These are phyloP conservation scores for Pelodiscus sinensis DNA, from an alignment of 2,113 vertebrate species.

Conservation along the genomic window DNA sequence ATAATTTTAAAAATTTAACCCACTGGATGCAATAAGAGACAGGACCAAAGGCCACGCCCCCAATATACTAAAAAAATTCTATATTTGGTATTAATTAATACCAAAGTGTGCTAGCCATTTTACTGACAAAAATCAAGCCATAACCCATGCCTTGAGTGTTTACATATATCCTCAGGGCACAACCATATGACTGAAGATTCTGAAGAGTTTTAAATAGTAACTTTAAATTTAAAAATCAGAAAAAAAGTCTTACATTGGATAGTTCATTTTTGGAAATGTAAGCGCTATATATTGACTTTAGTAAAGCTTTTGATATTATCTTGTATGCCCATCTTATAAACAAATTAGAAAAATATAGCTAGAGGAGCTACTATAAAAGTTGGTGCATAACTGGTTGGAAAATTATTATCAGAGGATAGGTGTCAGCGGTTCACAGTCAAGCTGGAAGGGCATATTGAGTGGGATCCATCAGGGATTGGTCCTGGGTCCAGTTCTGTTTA, in stretches of 20 bases:
- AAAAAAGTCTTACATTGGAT: background rate
- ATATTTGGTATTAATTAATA: background rate
- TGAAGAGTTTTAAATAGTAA: background rate
- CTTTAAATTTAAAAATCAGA: background rate
- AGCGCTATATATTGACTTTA: background rate
- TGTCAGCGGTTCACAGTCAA: background rate
- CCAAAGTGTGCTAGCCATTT: background rate
- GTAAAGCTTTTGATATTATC: background rate
- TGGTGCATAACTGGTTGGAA: background rate
- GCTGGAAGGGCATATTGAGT: background rate
- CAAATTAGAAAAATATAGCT: background rate
- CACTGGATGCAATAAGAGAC: background rate
- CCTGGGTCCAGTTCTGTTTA: background rate
- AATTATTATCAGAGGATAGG: background rate
- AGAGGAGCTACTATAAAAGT: background rate
- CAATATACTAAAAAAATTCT: background rate
- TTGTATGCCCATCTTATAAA: background rate
- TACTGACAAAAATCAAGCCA: background rate
- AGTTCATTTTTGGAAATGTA: background rate
- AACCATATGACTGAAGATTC: background rate
- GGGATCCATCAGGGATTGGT: background rate
- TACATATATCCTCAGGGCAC: background rate
- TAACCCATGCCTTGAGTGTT: background rate
- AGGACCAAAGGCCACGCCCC: background rate
- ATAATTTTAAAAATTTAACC: constrained; percentile 1